Base-by-base conservation (phyloP, 1,140 invertebrate genomes). In the Stenopsyche tienmushanensis region DNA sequence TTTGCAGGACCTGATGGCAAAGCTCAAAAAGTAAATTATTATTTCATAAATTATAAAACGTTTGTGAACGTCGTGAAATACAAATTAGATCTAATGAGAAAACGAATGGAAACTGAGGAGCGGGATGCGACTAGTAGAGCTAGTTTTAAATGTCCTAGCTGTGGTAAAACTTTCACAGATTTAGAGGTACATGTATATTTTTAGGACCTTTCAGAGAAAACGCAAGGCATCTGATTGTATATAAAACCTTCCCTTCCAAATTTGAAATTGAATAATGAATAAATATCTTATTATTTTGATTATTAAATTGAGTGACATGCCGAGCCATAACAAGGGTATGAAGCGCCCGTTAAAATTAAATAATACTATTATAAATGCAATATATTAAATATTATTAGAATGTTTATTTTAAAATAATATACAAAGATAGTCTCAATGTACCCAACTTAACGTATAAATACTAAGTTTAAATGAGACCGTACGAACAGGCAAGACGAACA, bases 1-100 rank as follows among this genome's bases (percentile, higher is more conserved):
- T n/a, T n/a, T n/a, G n/a, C n/a, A 81, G 80, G 94, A 23, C 83
- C 86, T 1, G 95, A 98, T 82, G 93, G 93, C n/a, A 96, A 96
- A 83, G 92, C 93, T 17, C 94, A 95, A 73, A 93, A 95, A 85
- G 93, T 97, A 7, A 97, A 97, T 77, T 98, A 97, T 80, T 98
- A 97, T 78, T 98, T 96, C 73, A 97, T 98, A 66, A 97, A 97
- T 80, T 98, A 97, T 76, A 96, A 96, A 83, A 91, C 88, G 15
- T 97, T 98, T 81, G 95, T 98, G 1, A 98, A 98, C 83, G 93
- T 98, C 21, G 91, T 96, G 0, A 98, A 97, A 78, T 98, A 98
- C 76, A 97, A 98, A 82, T 79, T 98, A 71, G 95, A 98, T 81
- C 83, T 96, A 71, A 96, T 98, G 90, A 84, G 94, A 47, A 93